phyloP scores from a whole-genome alignment of 2,888 invertebrate species.

The Caenorhabditis drosophilae region DNA sequence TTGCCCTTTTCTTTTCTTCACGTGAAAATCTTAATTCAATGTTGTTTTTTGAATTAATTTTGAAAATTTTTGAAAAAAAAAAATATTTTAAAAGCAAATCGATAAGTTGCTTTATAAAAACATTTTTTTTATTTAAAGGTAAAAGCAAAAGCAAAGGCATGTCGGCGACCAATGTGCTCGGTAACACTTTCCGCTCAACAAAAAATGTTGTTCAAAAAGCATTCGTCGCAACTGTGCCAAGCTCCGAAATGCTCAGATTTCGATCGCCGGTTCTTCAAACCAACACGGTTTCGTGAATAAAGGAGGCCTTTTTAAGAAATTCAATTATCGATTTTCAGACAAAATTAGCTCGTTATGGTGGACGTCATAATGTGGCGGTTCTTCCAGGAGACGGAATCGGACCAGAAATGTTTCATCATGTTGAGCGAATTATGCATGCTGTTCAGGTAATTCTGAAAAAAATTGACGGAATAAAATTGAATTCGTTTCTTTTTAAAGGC shows the following conservation, averaged over 20 bases:
- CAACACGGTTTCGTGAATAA: constrained; percentile 23
- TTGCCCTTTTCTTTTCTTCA: neutral
- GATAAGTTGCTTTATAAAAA: too few species aligned
- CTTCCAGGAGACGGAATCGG: constrained; percentile 97
- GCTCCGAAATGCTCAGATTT: constrained; percentile 51
- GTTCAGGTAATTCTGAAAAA: constrained; percentile 44
- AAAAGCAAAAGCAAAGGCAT: too few species aligned
- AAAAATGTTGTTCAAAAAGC: constrained; percentile 33
- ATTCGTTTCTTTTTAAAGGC: constrained; percentile 72
- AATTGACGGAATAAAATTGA: constrained; percentile 71
- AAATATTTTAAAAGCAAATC: too few species aligned
- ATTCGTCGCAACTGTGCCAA: constrained; percentile 31
- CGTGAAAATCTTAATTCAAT: too few species aligned
- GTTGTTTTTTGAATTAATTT: neutral
- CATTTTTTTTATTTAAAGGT: too few species aligned
- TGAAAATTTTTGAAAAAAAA: too few species aligned
- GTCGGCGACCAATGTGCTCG: constrained; percentile 36
- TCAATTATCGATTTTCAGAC: constrained; percentile 21
- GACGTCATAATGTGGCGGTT: constrained; percentile 93
- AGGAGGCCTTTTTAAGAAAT: neutral
- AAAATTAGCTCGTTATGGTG: constrained; percentile 80
- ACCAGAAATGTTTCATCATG: constrained; percentile 90
- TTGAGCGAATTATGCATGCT: constrained; percentile 81
- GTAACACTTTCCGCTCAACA: constrained; percentile 23
- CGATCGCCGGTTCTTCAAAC: constrained; percentile 49